phyloP scores from a whole-genome alignment of 2,113 vertebrate species.

The Pterophyllum scalare region DNA sequence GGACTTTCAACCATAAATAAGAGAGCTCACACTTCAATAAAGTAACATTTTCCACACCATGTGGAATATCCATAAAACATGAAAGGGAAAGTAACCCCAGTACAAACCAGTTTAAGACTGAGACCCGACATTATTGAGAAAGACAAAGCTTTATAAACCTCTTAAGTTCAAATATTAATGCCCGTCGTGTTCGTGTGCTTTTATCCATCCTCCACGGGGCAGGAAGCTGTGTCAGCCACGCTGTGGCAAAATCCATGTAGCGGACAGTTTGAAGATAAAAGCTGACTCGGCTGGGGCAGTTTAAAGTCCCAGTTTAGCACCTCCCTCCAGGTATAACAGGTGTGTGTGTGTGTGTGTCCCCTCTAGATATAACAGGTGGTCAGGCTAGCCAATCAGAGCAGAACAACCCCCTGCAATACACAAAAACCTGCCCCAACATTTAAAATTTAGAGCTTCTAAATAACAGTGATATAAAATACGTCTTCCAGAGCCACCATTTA shows the following conservation, averaged over 20 bases:
- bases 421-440: neutral
- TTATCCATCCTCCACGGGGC: neutral
- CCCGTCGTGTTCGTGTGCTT: neutral
- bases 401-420: neutral
- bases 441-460: neutral
- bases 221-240: neutral
- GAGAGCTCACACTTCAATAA: neutral
- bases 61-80: neutral
- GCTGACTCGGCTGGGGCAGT: neutral
- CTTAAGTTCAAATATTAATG: neutral
- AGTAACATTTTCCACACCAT: neutral
- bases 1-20: neutral
- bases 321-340: slow-evolving; percentile 31
- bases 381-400: slow-evolving; percentile 51
- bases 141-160: neutral
- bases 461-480: accelerated
- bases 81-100: neutral
- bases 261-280: neutral
- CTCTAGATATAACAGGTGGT: slow-evolving; percentile 44
- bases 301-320: slow-evolving; percentile 16
- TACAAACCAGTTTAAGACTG: neutral
- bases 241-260: neutral
- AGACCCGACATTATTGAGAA: neutral
- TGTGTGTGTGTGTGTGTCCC: slow-evolving; percentile 8
- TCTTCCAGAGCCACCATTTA: neutral